Evolutionary conservation across 2,888 invertebrate genomes (phyloP).

Genomic region (Caradrina kadenii): DNA sequence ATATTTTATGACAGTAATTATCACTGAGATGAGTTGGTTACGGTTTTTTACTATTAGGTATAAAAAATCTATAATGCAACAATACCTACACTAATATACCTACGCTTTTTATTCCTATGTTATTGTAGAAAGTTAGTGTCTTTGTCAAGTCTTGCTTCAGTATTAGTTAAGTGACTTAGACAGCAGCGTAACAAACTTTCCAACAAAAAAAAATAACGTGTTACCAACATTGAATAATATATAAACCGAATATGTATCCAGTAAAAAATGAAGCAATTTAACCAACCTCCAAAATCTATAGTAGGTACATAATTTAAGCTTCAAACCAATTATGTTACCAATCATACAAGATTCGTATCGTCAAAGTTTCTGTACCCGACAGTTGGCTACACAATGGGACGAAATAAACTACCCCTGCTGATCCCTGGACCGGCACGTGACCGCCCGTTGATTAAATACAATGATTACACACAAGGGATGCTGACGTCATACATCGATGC

Average conservation of each 20-base stretch:
- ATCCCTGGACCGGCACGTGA: slow-evolving; percentile 72
- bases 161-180: not conserved
- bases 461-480: slow-evolving; percentile 69
- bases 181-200: not conserved
- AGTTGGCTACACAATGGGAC: slow-evolving; percentile 65
- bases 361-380: slow-evolving; percentile 57
- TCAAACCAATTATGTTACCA: slow-evolving; percentile 60
- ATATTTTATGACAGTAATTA: no score
- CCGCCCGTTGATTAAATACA: slow-evolving; percentile 75
- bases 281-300: slow-evolving; percentile 7
- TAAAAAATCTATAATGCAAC: no score
- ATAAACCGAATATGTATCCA: not conserved
- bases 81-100: no score
- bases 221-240: not conserved
- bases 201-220: not conserved
- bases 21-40: no score
- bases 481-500: slow-evolving; percentile 53
- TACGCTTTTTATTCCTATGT: no score
- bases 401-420: slow-evolving; percentile 69
- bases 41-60: no score
- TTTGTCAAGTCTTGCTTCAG: slow-evolving; percentile 2
- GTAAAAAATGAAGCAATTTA: slow-evolving; percentile 8
- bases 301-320: slow-evolving; percentile 55
- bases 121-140: not conserved
- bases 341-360: slow-evolving; percentile 65